Percentiles rank a stretch among this genome's conserved stretches.
Conservation (phyloP, 2,888 invertebrate species). For the Melangyna quadrimaculata region DNA sequence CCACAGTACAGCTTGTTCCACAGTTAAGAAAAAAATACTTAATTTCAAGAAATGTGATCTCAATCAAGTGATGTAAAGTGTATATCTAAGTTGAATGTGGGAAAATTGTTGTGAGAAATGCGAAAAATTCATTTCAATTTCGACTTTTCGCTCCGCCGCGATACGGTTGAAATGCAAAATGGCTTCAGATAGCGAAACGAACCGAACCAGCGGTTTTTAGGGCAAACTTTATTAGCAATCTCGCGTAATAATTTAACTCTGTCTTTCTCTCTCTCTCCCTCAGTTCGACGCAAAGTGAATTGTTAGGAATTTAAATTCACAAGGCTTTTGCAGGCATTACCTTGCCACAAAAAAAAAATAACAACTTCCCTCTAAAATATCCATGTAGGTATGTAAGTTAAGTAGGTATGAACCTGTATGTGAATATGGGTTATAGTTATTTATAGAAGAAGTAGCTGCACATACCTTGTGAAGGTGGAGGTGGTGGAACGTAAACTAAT, state of each 20-base stretch:
- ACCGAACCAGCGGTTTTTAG: neutral
- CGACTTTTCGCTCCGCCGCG: constrained; percentile 22
- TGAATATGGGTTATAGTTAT: neutral
- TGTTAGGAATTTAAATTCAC: constrained; percentile 63
- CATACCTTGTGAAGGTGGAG: neutral
- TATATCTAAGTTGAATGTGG: neutral
- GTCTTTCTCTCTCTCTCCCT: too few species aligned
- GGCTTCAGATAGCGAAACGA: neutral
- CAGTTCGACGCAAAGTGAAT: constrained; percentile 16
- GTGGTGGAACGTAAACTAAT: neutral
- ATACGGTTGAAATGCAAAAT: constrained; percentile 26
- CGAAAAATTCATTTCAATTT: constrained; percentile 42
- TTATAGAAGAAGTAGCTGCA: neutral
- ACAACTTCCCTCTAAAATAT: constrained; percentile 24
- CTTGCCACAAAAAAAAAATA: constrained; percentile 23
- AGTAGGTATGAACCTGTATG: neutral
- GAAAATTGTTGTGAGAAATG: constrained; percentile 10
- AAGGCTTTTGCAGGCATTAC: constrained; percentile 60
- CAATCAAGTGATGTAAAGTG: neutral
- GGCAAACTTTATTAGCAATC: constrained; percentile 59
- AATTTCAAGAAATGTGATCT: neutral
- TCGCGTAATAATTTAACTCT: constrained; percentile 46
- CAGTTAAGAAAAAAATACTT: too few species aligned
- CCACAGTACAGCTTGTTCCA: too few species aligned
- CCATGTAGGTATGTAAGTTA: neutral